Evolutionary conservation across 2,888 invertebrate genomes (phyloP).

Genomic region (Pimpla rufipes): DNA sequence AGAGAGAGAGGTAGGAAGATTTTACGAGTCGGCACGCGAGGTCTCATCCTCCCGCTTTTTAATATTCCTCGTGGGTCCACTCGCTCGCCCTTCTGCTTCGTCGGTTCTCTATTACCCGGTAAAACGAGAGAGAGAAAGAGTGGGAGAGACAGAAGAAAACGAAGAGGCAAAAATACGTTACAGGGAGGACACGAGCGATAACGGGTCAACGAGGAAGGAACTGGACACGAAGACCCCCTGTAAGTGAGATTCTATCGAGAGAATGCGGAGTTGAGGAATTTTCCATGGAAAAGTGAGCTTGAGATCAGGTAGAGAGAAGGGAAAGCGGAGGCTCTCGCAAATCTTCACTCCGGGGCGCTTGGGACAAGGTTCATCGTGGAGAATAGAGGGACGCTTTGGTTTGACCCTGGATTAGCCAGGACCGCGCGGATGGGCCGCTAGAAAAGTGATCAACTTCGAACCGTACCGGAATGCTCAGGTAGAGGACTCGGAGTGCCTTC

Average conservation of each 20-base stretch:
- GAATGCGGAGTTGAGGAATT: background rate
- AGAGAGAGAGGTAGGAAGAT: constrained; percentile 9
- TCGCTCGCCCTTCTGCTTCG: constrained; percentile 20
- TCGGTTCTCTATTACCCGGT: constrained; percentile 36
- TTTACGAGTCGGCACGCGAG: constrained; percentile 68
- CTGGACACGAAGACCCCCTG: background rate
- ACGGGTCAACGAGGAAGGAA: background rate
- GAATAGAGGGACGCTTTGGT: constrained; percentile 51
- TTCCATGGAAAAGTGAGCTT: background rate
- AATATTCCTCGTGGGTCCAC: constrained; percentile 61
- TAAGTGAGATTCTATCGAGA: background rate
- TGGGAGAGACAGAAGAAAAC: background rate
- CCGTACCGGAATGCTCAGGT: constrained; percentile 47
- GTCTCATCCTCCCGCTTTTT: constrained; percentile 67
- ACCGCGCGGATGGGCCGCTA: constrained; percentile 28
- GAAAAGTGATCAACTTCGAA: constrained; percentile 54
- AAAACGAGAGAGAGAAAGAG: constrained; percentile 6
- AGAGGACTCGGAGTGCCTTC: constrained; percentile 60
- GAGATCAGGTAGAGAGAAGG: constrained; percentile 1
- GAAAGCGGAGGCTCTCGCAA: constrained; percentile 27
- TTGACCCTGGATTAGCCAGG: constrained; percentile 47
- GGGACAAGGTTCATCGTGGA: constrained; percentile 48
- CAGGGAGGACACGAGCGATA: background rate
- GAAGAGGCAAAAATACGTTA: constrained; percentile 21
- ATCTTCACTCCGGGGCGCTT: constrained; percentile 28